A percentile compares a stretch with the other conserved stretches of the same genome.
Conservation (phyloP, 23 tunicate genomes). For the Halocynthia aurantium region DNA sequence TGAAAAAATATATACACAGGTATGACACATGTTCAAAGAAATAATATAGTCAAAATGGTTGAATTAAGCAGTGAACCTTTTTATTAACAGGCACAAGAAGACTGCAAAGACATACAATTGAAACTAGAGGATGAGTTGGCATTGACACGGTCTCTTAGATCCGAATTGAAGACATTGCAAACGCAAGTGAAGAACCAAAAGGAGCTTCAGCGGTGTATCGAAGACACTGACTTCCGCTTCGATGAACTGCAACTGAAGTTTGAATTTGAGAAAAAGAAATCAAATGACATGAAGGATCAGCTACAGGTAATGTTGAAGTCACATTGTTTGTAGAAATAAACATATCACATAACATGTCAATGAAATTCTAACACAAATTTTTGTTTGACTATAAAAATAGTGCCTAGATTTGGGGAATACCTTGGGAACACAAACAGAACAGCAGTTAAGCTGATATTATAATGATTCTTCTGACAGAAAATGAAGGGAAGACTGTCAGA, state of each 20-base stretch:
- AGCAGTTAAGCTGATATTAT: neutral
- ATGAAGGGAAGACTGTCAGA: constrained; percentile 21
- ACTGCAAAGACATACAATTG: constrained; percentile 39
- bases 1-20: constrained; percentile 71
- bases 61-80: neutral
- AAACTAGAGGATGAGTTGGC: constrained; percentile 46
- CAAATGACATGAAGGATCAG: constrained; percentile 45
- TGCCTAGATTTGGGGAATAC: too few species aligned
- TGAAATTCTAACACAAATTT: too few species aligned
- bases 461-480: neutral
- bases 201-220: constrained; percentile 63
- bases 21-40: neutral
- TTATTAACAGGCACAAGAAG: constrained; percentile 63
- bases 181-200: constrained; percentile 25
- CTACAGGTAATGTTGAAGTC: constrained; percentile 24
- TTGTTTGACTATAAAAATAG: too few species aligned
- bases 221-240: constrained; percentile 63
- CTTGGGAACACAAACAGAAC: too few species aligned
- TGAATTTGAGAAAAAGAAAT: constrained; percentile 58
- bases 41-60: neutral
- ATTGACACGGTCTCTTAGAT: constrained; percentile 25
- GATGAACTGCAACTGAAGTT: constrained; percentile 60
- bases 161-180: constrained; percentile 51
- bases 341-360: too few species aligned
- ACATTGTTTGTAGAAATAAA: too few species aligned